Evolutionary conservation across 2,888 invertebrate species (phyloP).

Genomic region (Tachina fera): DNA sequence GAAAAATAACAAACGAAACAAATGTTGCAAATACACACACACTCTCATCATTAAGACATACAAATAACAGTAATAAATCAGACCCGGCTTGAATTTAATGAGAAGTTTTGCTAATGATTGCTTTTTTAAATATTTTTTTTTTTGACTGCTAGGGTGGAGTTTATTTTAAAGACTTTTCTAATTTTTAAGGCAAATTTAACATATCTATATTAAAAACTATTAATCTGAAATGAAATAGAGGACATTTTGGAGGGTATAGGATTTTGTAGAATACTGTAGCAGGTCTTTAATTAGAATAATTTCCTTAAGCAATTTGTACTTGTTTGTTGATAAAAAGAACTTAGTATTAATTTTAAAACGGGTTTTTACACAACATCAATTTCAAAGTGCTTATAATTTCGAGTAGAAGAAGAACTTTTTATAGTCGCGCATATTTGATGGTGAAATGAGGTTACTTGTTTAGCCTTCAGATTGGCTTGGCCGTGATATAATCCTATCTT

Average conservation of each 20-base stretch:
- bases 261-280: too few relatives aligned
- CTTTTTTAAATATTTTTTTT: slow-evolving; percentile 9
- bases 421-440: too few relatives aligned
- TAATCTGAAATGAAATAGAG: neutral
- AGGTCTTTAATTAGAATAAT: too few relatives aligned
- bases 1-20: slow-evolving; percentile 66
- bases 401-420: too few relatives aligned
- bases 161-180: slow-evolving; percentile 16
- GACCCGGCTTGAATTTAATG: slow-evolving; percentile 61
- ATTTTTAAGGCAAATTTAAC: slow-evolving; percentile 33
- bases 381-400: too few relatives aligned
- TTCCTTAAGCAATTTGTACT: too few relatives aligned
- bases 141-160: slow-evolving; percentile 25
- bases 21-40: slow-evolving; percentile 43
- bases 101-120: slow-evolving; percentile 59
- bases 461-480: too few relatives aligned
- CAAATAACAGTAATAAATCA: slow-evolving; percentile 53
- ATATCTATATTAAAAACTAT: slow-evolving; percentile 30
- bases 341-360: too few relatives aligned
- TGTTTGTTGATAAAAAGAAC: too few relatives aligned
- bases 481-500: too few relatives aligned
- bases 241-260: neutral
- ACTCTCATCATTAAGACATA: neutral
- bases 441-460: too few relatives aligned
- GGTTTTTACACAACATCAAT: too few relatives aligned